Evolutionary conservation across 2,113 vertebrate genomes (phyloP).

Genomic region (Trogon surrucura): DNA sequence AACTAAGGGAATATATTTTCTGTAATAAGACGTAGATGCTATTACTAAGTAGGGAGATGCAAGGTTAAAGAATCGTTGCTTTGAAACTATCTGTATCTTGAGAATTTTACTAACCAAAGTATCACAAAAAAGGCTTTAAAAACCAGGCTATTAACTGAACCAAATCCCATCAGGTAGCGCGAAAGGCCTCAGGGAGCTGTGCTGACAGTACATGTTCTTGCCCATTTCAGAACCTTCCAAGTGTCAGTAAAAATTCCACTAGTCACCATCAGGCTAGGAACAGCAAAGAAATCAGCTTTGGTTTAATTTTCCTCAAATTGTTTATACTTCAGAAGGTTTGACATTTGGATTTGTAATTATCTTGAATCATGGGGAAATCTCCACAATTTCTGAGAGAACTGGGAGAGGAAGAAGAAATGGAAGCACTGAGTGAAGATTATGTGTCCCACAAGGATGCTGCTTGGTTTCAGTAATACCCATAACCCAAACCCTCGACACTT

Average conservation of each 20-base stretch:
- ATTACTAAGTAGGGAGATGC: neutral
- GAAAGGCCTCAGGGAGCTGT: neutral
- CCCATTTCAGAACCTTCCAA: neutral
- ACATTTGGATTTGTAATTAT: neutral
- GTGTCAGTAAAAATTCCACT: neutral
- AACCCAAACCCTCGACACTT: slow-evolving; percentile 1
- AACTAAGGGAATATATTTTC: neutral
- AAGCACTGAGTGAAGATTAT: neutral
- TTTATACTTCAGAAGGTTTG: neutral
- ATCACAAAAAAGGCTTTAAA: neutral
- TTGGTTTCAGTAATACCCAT: neutral
- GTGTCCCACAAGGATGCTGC: neutral
- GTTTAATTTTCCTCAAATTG: neutral
- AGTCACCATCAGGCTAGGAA: neutral
- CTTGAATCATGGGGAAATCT: neutral
- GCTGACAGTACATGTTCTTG: neutral
- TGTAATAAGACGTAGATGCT: neutral
- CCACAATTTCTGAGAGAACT: neutral
- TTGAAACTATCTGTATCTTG: neutral
- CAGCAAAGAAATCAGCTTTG: neutral
- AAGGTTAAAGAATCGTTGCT: neutral
- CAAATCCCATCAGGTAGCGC: neutral
- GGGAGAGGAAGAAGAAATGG: neutral
- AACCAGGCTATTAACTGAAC: neutral
- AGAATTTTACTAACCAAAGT: slow-evolving; percentile 2